Evolutionary conservation across 2,888 invertebrate species (phyloP).

Genomic region (Paralinhomoeus sp.): DNA sequence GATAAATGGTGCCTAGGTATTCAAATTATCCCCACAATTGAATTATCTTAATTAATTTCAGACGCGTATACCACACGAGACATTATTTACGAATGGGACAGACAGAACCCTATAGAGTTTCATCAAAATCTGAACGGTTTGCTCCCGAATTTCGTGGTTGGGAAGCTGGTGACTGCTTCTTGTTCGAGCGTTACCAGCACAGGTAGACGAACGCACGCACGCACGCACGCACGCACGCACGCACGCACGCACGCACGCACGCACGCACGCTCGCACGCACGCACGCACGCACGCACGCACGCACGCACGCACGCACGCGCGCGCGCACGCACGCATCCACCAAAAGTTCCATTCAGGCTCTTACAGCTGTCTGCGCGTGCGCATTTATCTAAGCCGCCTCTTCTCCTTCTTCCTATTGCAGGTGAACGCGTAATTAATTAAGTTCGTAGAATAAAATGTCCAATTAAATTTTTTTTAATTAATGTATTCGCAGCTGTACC

Average conservation of each 20-base stretch:
- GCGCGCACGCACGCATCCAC: not conserved
- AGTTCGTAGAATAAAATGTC: no score
- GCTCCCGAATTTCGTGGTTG: slow-evolving; percentile 72
- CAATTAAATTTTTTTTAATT: no score
- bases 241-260: not conserved
- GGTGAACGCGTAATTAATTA: slow-evolving; percentile 17
- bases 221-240: not conserved
- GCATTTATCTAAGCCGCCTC: slow-evolving; percentile 18
- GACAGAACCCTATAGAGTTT: slow-evolving; percentile 50
- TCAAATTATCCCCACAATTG: no score
- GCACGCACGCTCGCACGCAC: slow-evolving; percentile 16
- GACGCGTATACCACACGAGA: slow-evolving; percentile 95
- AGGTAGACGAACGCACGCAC: no score
- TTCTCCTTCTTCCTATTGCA: slow-evolving; percentile 25
- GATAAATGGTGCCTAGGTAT: no score
- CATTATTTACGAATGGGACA: slow-evolving; percentile 79
- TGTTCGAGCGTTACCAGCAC: slow-evolving; percentile 90
- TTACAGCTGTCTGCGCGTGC: slow-evolving; percentile 21
- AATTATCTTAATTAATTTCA: slow-evolving; percentile 33
- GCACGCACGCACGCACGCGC: no score
- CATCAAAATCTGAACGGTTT: slow-evolving; percentile 43
- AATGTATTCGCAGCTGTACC: no score
- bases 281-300: slow-evolving; percentile 18
- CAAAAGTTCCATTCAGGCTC: slow-evolving; percentile 7
- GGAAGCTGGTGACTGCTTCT: slow-evolving; percentile 73